These are phyloP conservation scores for Apistogramma diplotaenia DNA, from an alignment of 2,113 vertebrate species.

Conservation along the genomic window DNA sequence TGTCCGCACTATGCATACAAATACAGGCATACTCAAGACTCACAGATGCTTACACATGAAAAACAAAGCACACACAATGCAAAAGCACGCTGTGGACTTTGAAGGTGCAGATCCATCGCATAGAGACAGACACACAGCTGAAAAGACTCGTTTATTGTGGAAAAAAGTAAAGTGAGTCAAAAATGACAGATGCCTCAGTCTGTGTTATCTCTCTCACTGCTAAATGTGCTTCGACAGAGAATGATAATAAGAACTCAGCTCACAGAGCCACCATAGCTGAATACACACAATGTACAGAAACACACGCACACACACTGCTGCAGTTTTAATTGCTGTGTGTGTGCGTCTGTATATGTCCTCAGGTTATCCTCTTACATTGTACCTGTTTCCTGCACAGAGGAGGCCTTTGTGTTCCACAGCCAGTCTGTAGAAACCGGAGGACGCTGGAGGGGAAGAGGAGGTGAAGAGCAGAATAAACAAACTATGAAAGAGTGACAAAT, in stretches of 20 bases:
- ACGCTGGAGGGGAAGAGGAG: conserved; percentile 72
- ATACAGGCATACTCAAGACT: not conserved
- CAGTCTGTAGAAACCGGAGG: conserved; percentile 87
- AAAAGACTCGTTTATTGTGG: not conserved
- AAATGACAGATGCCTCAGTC: conserved; percentile 23
- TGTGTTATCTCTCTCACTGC: conserved; percentile 5
- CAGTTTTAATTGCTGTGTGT: not conserved
- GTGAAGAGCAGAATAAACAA: not conserved
- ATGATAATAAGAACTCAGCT: conserved; percentile 5
- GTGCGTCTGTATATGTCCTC: not conserved
- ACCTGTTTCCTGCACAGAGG: conserved; percentile 87
- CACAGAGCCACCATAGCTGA: not conserved
- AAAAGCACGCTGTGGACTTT: not conserved
- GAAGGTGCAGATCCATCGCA: conserved; percentile 13
- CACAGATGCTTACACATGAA: not conserved
- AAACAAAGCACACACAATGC: not conserved
- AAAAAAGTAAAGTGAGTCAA: not conserved
- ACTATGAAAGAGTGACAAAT: not conserved
- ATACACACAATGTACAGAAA: not conserved
- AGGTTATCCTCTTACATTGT: conserved; percentile 24
- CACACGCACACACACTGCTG: not conserved
- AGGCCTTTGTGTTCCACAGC: conserved; percentile 86
- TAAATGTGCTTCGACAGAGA: conserved; percentile 23
- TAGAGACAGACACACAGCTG: conserved; percentile 18
- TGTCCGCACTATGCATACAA: not conserved